Base-by-base conservation (phyloP, 2,797 vertebrate genomes). In the Pelobates cultripes region DNA sequence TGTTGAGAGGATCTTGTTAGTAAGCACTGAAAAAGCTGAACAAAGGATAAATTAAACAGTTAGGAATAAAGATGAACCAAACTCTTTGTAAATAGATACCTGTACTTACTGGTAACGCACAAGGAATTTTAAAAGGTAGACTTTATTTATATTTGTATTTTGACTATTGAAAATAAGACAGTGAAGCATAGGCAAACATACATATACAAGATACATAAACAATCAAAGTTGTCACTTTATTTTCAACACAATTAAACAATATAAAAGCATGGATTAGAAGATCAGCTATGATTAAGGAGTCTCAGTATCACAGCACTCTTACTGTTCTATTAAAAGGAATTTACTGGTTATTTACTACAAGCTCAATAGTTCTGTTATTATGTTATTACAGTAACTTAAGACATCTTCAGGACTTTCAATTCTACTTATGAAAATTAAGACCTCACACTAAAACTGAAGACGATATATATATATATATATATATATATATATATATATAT, bases 121-220 rank as follows among this genome's bases (percentile, higher is more conserved):
- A 81, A 41, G 17, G 68, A 40, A 69, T 68, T 53, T 53, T 77
- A 55, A 55, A 66, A 68, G 63, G 10, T 60, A 60, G 28, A 57
- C 7, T 63, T 51, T 61, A 63, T 61, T 70, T 70, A 45, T 70
- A 43, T 45, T 44, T 15, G 8, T 45, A 15, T 3, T 8, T 43
- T 14, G 28, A 70, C 68, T 44, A 45, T 70, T 4, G 42, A 9
- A 47, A 66, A 82, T 69, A 77, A 61, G 67, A 55, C 68, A 43
- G 75, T 77, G 66, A 78, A 67, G 61, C 70, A 82, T 64, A 73
- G 17, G 60, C 75, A 77, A 77, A 10, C 1, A 51, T 6, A 77
- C 75, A 82, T 6, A 73, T 9, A 72, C 3, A 55, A 67, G 28
- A 44, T 12, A 5, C 12, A 71, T 53, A 14, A 28, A 55, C 53